Evolutionary conservation across 2,888 invertebrate species (phyloP).

Genomic region (Apamea sordens): DNA sequence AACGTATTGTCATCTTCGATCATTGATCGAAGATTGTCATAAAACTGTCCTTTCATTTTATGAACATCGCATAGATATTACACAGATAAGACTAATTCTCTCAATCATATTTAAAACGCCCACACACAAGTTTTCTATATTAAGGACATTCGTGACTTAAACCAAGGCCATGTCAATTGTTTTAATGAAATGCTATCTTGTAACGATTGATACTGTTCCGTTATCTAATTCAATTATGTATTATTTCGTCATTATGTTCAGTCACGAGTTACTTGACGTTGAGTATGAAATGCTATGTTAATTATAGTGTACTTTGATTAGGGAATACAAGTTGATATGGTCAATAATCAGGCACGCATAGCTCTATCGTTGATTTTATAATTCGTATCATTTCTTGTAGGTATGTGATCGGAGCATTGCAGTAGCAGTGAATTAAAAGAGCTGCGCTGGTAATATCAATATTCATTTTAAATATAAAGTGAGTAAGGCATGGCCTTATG

Average conservation of each 20-base stretch:
- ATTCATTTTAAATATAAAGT: background rate
- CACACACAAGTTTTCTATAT: constrained; percentile 47
- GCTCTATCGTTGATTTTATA: constrained; percentile 28
- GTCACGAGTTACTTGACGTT: constrained; percentile 83
- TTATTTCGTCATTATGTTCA: constrained; percentile 80
- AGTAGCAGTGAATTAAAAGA: constrained; percentile 14
- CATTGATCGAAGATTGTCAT: too few relatives aligned
- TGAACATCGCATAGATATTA: background rate
- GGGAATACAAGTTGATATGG: constrained; percentile 52
- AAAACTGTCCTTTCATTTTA: background rate
- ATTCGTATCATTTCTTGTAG: constrained; percentile 24
- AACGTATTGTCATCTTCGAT: too few relatives aligned
- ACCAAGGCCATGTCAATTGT: constrained; percentile 81
- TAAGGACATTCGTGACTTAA: constrained; percentile 74
- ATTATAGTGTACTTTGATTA: constrained; percentile 72
- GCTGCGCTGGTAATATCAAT: background rate
- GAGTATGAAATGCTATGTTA: constrained; percentile 76
- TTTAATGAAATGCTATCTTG: constrained; percentile 75
- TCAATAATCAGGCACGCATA: constrained; percentile 35
- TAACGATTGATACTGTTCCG: constrained; percentile 75
- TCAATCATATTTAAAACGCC: constrained; percentile 37
- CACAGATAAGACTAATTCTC: constrained; percentile 26
- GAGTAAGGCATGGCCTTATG: background rate
- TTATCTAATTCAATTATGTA: constrained; percentile 87
- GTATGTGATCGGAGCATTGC: constrained; percentile 14